Evolutionary conservation across 2,888 invertebrate species (phyloP).

Genomic region (Melanotus villosus): DNA sequence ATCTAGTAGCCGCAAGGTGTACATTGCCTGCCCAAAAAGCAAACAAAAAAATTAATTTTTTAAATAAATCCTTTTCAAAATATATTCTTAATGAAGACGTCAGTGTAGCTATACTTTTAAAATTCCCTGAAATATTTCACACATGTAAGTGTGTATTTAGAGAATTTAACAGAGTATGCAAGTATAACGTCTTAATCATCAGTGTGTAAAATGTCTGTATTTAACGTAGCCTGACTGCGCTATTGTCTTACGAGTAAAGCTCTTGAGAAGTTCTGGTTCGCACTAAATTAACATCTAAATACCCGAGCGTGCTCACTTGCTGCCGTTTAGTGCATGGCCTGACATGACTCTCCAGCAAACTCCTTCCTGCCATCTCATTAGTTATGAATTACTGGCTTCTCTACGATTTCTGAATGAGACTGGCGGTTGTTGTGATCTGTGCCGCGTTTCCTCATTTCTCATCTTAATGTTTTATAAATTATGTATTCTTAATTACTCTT

Average conservation of each 20-base stretch:
- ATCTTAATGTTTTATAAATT: conserved; percentile 26
- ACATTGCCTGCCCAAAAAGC: no score
- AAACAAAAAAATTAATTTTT: no score
- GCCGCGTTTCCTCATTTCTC: conserved; percentile 32
- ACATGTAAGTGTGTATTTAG: neutral
- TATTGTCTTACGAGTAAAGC: conserved; percentile 63
- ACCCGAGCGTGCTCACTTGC: conserved; percentile 47
- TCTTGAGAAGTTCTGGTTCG: conserved; percentile 65
- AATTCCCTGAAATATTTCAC: neutral
- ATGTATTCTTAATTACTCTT: conserved; percentile 16
- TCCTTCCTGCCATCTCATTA: conserved; percentile 51
- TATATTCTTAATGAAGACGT: no score
- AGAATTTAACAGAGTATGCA: conserved; percentile 44
- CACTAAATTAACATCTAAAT: conserved; percentile 67
- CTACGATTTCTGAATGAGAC: conserved; percentile 13
- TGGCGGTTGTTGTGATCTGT: conserved; percentile 27
- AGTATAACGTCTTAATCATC: conserved; percentile 56
- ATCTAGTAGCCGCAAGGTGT: no score
- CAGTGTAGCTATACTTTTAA: no score
- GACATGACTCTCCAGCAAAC: conserved; percentile 45
- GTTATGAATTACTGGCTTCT: conserved; percentile 45
- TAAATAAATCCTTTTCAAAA: no score
- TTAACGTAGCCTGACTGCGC: conserved; percentile 66
- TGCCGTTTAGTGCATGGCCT: conserved; percentile 48
- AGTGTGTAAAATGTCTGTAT: conserved; percentile 69